These are phyloP conservation scores for Neria commutata DNA, from an alignment of 2,888 invertebrate genomes.

Conservation along the genomic window DNA sequence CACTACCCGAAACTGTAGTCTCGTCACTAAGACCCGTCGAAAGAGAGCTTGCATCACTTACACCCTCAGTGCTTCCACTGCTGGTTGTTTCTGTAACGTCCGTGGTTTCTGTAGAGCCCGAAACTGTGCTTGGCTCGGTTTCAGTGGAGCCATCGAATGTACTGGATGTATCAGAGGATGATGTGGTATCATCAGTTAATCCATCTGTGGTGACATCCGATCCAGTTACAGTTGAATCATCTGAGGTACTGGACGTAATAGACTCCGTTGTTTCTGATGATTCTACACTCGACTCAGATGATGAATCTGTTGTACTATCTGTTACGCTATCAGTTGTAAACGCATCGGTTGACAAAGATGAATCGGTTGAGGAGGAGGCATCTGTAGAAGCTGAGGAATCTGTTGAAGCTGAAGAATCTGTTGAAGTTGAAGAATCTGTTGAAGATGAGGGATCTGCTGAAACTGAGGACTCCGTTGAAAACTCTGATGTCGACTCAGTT, in stretches of 20 bases:
- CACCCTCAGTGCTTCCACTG: not conserved
- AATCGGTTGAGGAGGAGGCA: conserved; percentile 12
- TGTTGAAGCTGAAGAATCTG: conserved; percentile 26
- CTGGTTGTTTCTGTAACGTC: not conserved
- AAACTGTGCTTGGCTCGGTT: too few relatives aligned
- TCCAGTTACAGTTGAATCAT: conserved; percentile 20
- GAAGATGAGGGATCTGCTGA: conserved; percentile 11
- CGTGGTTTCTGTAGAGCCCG: too few relatives aligned
- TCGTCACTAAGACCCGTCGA: not conserved
- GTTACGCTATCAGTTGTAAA: conserved; percentile 32
- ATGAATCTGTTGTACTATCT: conserved; percentile 22
- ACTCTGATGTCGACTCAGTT: too few relatives aligned
- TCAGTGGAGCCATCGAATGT: conserved; percentile 12
- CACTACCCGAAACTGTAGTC: not conserved
- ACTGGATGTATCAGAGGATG: conserved; percentile 4
- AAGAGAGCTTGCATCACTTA: not conserved
- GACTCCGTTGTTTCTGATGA: conserved; percentile 3
- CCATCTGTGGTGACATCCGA: conserved; percentile 33
- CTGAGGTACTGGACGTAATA: conserved; percentile 28
- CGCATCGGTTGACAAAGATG: conserved; percentile 9
- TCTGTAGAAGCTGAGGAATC: conserved; percentile 8
- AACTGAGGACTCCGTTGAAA: not conserved
- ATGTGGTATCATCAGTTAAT: conserved; percentile 12
- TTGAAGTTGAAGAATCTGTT: conserved; percentile 23
- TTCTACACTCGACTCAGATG: conserved; percentile 20